Conservation (phyloP, 2,113 vertebrate genomes). For the Equus quagga region DNA sequence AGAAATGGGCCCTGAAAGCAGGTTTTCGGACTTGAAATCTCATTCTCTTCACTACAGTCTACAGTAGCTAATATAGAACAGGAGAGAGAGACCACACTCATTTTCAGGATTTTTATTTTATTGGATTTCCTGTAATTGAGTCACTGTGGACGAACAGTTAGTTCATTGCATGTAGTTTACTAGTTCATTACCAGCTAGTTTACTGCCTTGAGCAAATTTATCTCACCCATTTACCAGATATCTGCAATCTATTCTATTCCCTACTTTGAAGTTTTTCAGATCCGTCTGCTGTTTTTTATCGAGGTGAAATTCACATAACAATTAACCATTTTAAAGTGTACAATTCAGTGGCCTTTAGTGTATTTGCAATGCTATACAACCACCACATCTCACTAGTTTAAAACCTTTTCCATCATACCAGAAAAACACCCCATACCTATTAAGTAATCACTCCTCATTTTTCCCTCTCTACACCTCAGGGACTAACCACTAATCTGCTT, state of each 20-base stretch:
- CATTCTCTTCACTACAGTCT: background rate
- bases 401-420: background rate
- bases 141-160: background rate
- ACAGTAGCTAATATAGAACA: background rate
- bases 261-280: background rate
- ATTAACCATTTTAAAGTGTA: background rate
- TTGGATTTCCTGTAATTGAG: background rate
- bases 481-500: background rate
- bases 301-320: background rate
- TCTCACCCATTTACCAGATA: background rate
- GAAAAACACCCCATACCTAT: background rate
- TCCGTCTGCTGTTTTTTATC: background rate
- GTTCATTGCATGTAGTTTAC: background rate
- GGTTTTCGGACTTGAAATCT: conserved; percentile 7
- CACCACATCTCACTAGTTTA: background rate
- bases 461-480: background rate
- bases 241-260: background rate
- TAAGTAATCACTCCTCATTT: background rate
- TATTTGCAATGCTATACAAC: background rate
- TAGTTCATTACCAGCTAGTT: background rate
- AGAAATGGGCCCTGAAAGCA: background rate
- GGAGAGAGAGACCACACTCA: background rate
- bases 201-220: background rate
- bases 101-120: background rate
- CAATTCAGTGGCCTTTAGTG: background rate